Evolutionary conservation across 2,113 vertebrate species (phyloP).

Genomic region (Anser cygnoides): DNA sequence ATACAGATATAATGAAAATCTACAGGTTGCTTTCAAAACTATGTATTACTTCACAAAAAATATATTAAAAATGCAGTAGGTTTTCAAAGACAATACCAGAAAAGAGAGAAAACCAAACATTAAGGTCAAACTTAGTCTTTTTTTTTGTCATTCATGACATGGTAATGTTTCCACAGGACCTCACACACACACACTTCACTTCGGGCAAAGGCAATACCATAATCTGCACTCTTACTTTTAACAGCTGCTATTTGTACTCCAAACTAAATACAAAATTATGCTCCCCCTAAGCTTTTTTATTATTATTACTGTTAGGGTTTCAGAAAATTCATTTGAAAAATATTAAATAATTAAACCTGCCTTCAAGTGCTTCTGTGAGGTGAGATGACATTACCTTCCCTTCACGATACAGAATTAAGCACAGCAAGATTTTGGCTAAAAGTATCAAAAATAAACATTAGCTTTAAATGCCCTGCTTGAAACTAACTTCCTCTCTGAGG

Average conservation of each 20-base stretch:
- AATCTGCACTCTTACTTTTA: not conserved
- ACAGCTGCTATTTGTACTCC: not conserved
- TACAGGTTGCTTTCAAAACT: not conserved
- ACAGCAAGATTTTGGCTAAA: not conserved
- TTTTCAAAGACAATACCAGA: not conserved
- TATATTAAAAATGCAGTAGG: not conserved
- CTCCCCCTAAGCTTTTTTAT: not conserved
- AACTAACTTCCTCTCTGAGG: not conserved
- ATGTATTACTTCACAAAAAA: not conserved
- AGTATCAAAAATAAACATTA: not conserved
- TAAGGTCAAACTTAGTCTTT: not conserved
- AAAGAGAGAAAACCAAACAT: not conserved
- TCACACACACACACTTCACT: not conserved
- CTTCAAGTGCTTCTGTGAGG: not conserved
- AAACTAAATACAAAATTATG: not conserved
- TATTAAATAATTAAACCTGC: not conserved
- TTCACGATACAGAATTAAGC: not conserved
- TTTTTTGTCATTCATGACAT: not conserved
- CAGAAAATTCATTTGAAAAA: not conserved
- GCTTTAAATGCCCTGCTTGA: not conserved
- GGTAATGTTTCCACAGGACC: not conserved
- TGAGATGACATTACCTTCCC: not conserved
- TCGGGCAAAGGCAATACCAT: not conserved
- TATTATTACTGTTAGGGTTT: not conserved
- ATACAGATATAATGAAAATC: not conserved